Base-by-base conservation (phyloP, 1,140 invertebrate genomes). In the Diabrotica undecimpunctata region DNA sequence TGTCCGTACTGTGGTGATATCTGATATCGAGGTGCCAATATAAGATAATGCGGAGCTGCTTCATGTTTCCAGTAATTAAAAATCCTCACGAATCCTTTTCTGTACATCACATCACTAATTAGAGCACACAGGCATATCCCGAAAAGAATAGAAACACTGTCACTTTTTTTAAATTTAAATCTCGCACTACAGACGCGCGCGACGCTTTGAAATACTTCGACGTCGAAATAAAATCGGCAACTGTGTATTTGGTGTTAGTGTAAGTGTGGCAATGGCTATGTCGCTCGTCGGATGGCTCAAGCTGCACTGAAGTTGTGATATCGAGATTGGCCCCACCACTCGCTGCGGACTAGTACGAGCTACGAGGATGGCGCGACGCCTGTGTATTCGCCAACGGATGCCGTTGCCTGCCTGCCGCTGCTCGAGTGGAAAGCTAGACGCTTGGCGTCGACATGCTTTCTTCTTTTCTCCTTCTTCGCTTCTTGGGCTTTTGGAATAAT, bases 271-370 rank as follows among this genome's bases (percentile, higher is more conserved):
- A 25, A 25, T 25, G 25, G 25, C 25, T 25, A 25, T 46, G 41
- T 46, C n/a, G n/a, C 8, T 46, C 61, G 68, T 66, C 65, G 65
- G 62, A 67, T 68, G 69, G 75, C 70, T 71, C 67, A 72, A 77
- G 71, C 74, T 73, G 69, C 67, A 77, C 75, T 77, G 75, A 77
- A 62, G 64, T 65, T 62, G 66, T 63, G 66, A 66, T 66, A 56
- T 66, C 37, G n/a, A 35, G 12, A 35, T 13, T 35, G 53, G 12
- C 58, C 58, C 58, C 58, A 60, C 58, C 39, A 60, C 46, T 39
- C 8, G 53, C 58, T 11, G 53, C 39, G 39, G 63, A 65, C 37
- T n/a, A 53, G 41, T 53, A 54, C 62, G 64, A 54, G 41, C 52
- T 53, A 46, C 25, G 6, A 37, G 53, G 10, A 57, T 50, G 11